Evolutionary conservation across 2,113 vertebrate species (phyloP), one percentile per base, ranked within the genome.

Genomic region (Nothocercus nigrocapillus): DNA sequence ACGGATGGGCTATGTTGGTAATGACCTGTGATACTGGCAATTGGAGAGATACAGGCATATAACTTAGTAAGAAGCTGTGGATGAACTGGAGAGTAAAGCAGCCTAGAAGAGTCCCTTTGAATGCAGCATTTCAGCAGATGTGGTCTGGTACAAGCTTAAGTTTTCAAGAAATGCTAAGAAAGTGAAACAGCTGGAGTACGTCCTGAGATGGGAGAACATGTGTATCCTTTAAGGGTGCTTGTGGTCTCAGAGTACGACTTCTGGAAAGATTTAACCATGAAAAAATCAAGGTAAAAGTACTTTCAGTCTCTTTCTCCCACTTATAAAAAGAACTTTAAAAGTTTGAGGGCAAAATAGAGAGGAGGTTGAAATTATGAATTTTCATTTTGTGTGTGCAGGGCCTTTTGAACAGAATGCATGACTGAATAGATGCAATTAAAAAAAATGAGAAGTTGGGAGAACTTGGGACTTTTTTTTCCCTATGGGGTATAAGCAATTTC

Each of bases 221-320:
- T 0, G 4, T 3, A 4, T 22, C 0, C 18, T 76, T 69, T 13
- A n/a, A 69, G 75, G 32, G 28, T 56, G 3, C 1, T 4, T 15
- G 3, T 5, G 5, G 5, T 77, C 22, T 6, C 16, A 17, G 27
- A 44, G 51, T 20, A 34, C 7, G 15, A 3, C 1, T 81, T 70
- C 79, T 42, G 21, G 38, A 53, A 51, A 47, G 53, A 10, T 56
- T 49, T 44, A 75, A 61, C 36, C 3, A 6, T 49, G 18, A 10
- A 16, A 49, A n/a, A 70, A 27, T 59, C 1, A 1, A 7, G 12
- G 6, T 82, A 1, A 58, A 56, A 28, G 4, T 53, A 13, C 58
- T 81, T 80, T 77, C 44, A 58, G 28, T 42, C 12, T 25, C 16
- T 62, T 79, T 85, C 9, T 86, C 9, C 34, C 11, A 9, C 24